A percentile compares a stretch with the other conserved stretches of the same genome.
Evolutionary conservation across 1,140 invertebrate species (phyloP).

Genomic region (Cotesia typhae): DNA sequence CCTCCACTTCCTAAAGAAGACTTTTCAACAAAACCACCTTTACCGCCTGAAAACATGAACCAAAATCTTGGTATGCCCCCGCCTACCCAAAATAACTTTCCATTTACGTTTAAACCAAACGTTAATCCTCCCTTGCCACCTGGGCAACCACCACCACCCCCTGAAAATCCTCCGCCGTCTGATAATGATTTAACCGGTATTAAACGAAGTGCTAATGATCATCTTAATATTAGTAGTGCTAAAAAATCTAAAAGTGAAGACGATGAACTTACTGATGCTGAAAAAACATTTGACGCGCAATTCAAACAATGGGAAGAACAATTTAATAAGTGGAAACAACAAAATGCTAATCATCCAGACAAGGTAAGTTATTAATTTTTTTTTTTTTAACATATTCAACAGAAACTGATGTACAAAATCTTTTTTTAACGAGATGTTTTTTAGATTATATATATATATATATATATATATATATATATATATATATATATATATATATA

Average conservation of each 20-base stretch:
- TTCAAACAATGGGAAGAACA: slow-evolving; percentile 87
- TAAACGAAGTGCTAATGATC: slow-evolving; percentile 47
- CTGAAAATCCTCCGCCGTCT: slow-evolving; percentile 66
- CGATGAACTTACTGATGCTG: slow-evolving; percentile 72
- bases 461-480: not conserved
- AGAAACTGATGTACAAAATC: not conserved
- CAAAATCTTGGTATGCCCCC: slow-evolving; percentile 54
- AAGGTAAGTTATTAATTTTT: slow-evolving; percentile 66
- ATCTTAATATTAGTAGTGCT: slow-evolving; percentile 54
- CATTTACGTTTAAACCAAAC: slow-evolving; percentile 49
- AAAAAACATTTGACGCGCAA: slow-evolving; percentile 81
- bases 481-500: not conserved
- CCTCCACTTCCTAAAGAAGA: slow-evolving; percentile 61
- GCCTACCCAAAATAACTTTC: slow-evolving; percentile 60
- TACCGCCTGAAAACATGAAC: slow-evolving; percentile 53
- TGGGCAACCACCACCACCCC: slow-evolving; percentile 62
- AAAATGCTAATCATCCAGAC: slow-evolving; percentile 86
- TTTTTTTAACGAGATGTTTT: not conserved
- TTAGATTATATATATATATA: no score
- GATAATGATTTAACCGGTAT: slow-evolving; percentile 46
- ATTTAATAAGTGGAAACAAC: slow-evolving; percentile 84
- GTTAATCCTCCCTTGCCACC: slow-evolving; percentile 44
- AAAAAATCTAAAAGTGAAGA: slow-evolving; percentile 58
- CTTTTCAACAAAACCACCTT: slow-evolving; percentile 54
- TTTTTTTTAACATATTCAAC: not conserved